These are phyloP conservation scores for Porites australiensis DNA, from an alignment of 64 coral and sea anemone species.

Conservation along the genomic window DNA sequence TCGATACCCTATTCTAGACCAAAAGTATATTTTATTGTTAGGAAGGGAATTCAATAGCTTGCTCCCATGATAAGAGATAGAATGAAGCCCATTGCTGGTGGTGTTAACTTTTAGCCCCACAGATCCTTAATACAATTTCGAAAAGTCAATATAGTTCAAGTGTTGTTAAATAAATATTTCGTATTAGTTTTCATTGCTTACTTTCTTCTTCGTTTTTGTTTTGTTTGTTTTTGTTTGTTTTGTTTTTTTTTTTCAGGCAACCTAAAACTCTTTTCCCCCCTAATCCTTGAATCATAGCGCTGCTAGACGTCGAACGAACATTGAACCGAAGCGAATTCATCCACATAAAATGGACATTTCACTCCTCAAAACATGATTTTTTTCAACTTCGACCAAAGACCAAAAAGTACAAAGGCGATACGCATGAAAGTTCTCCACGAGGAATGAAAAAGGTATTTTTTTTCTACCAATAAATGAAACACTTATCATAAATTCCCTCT, in stretches of 20 bases:
- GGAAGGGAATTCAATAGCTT: no score
- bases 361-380: background rate
- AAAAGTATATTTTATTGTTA: no score
- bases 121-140: no score
- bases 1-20: no score
- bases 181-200: background rate
- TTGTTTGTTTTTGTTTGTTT: background rate
- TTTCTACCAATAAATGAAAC: background rate
- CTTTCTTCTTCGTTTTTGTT: background rate
- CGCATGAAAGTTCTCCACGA: background rate
- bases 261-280: background rate
- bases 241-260: background rate
- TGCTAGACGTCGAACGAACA: background rate
- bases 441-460: background rate
- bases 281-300: background rate
- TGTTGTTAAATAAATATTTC: constrained; percentile 1
- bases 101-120: no score
- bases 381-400: background rate
- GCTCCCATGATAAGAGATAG: no score
- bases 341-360: constrained; percentile 1
- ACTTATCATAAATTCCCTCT: background rate
- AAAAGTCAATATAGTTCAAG: background rate
- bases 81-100: no score
- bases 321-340: background rate
- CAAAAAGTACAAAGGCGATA: background rate